A percentile compares a stretch with the other conserved stretches of the same genome.
Evolutionary conservation across 2,797 vertebrate genomes (phyloP).

Genomic region (Semotilus atromaculatus): DNA sequence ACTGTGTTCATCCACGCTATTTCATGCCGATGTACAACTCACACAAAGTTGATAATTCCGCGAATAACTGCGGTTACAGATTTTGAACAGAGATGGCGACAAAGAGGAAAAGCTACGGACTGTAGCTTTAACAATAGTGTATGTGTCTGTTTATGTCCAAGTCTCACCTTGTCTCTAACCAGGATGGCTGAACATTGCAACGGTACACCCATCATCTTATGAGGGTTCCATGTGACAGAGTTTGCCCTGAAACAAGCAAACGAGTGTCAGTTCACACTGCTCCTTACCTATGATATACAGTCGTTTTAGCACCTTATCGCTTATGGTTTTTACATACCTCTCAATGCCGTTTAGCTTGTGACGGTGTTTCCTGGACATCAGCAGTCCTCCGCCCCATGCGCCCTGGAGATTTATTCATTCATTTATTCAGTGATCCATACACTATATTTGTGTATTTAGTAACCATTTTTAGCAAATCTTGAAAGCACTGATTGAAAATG

Average conservation of each 20-base stretch:
- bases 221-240: slow-evolving; percentile 94
- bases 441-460: not conserved
- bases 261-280: not conserved
- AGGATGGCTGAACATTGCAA: slow-evolving; percentile 98
- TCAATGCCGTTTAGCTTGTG: slow-evolving; percentile 94
- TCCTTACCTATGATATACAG: not conserved
- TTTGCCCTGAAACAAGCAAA: slow-evolving; percentile 80
- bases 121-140: not conserved
- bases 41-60: no score
- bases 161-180: slow-evolving; percentile 92
- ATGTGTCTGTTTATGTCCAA: not conserved
- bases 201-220: slow-evolving; percentile 99
- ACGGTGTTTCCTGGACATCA: slow-evolving; percentile 97
- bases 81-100: no score
- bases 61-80: no score
- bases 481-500: slow-evolving; percentile 12
- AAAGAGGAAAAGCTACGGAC: no score
- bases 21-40: no score
- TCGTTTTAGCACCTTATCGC: not conserved
- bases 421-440: not conserved
- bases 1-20: no score
- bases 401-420: slow-evolving; percentile 76
- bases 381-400: slow-evolving; percentile 96
- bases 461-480: not conserved
- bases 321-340: slow-evolving; percentile 77